These are phyloP conservation scores for Pogonocherus hispidulus DNA, from an alignment of 2,888 invertebrate species.

Conservation along the genomic window DNA sequence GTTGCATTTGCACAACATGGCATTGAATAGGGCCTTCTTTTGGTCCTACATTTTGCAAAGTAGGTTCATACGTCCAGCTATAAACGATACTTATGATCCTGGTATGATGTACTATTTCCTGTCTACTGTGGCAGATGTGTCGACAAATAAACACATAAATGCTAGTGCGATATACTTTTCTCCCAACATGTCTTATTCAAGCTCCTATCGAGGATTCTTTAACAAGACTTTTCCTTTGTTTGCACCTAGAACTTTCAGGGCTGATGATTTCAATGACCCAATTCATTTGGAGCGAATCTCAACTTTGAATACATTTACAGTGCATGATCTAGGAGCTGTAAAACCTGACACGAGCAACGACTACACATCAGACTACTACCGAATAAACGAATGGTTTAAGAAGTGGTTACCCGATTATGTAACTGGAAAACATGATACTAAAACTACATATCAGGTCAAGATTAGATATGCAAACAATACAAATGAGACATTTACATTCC, in stretches of 20 bases:
- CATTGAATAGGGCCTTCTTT: constrained; percentile 94
- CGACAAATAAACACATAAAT: constrained; percentile 91
- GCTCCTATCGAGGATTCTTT: constrained; percentile 95
- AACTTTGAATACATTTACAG: constrained; percentile 91
- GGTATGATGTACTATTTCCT: constrained; percentile 98
- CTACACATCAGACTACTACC: constrained; percentile 91
- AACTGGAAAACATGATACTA: constrained; percentile 85
- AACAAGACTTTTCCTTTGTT: constrained; percentile 94
- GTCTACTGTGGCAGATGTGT: constrained; percentile 95
- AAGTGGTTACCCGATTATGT: constrained; percentile 92
- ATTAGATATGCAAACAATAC: constrained; percentile 95
- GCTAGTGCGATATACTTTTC: constrained; percentile 95
- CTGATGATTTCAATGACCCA: constrained; percentile 96
- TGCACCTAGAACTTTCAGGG: constrained; percentile 92
- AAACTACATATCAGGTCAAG: constrained; percentile 89
- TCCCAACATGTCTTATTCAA: constrained; percentile 93
- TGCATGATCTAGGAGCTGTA: constrained; percentile 89
- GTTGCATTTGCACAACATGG: constrained; percentile 95
- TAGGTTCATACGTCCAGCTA: constrained; percentile 88
- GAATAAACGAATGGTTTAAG: constrained; percentile 95
- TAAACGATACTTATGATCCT: constrained; percentile 94
- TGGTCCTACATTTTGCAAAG: constrained; percentile 96
- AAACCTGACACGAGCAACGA: constrained; percentile 83
- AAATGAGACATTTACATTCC: constrained; percentile 96
- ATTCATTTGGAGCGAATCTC: constrained; percentile 96